phyloP scores from a whole-genome alignment of 2,113 vertebrate species.

The Ctenodactylus gundi region DNA sequence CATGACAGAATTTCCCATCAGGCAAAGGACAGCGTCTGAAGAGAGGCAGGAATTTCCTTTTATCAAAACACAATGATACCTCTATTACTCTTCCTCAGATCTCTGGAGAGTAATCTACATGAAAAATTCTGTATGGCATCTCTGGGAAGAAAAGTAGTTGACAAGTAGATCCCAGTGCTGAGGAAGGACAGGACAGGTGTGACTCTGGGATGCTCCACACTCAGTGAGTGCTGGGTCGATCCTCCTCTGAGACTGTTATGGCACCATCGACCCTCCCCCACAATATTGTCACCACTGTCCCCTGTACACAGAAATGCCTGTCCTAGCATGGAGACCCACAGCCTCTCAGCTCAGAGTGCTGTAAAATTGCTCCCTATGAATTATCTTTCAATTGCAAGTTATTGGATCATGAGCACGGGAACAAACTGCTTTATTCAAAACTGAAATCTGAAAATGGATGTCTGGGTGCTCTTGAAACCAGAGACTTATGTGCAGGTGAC shows the following conservation, averaged over 20 bases:
- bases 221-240: not conserved
- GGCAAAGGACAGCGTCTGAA: not conserved
- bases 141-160: not conserved
- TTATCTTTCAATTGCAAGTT: not conserved
- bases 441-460: not conserved
- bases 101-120: constrained; percentile 11
- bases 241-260: not conserved
- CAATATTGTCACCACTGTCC: not conserved
- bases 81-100: not conserved
- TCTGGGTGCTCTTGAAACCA: not conserved
- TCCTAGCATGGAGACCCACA: not conserved
- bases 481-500: not conserved
- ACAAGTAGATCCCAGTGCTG: not conserved
- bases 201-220: not conserved
- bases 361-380: not conserved
- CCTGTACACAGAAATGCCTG: not conserved
- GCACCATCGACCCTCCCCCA: not conserved
- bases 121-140: constrained; percentile 10
- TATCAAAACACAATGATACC: constrained; percentile 42
- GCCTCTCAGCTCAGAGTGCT: not conserved
- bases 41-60: not conserved
- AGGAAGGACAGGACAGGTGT: not conserved
- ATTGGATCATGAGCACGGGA: not conserved
- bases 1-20: constrained; percentile 12
- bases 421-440: not conserved